Evolutionary conservation across 1,140 invertebrate genomes (phyloP), one percentile per base, ranked within the genome.

Genomic region (Pomacea maculata): DNA sequence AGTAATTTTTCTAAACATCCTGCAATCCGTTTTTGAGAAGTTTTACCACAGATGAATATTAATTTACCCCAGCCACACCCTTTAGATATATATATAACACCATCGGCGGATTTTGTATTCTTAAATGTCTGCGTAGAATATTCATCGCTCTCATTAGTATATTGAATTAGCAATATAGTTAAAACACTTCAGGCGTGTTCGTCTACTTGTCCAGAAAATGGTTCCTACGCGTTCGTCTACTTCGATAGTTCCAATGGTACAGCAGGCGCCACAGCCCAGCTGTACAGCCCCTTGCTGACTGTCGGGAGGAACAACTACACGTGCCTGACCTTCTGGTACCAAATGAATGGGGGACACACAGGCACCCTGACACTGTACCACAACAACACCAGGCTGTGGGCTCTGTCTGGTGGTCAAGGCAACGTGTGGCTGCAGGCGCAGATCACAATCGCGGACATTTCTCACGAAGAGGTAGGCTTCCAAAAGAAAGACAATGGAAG

Each of bases 331-430:
- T 89, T 91, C 81, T 90, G 88, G 88, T 90, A 90, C 83, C 86
- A 89, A 81, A 91, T 91, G 90, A 87, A 88, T 82, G 90, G 90
- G 54, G 82, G 82, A 25, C 84, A 88, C 75, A 83, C 89, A 68
- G 88, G 88, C 70, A 80, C 72, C 2, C 83, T 91, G 71, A 88
- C 91, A 90, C 84, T 92, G 80, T 89, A 92, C 88, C 81, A 72
- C 17, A 75, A 84, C 15, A 84, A 83, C 54, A 79, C 73, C 54
- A 82, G 82, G 8, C 74, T 86, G 45, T 90, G 88, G 88, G 83
- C 80, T 1, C 83, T 78, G 45, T 80, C 76, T 57, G 86, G 86
- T 63, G 82, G 83, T 61, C 89, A 89, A 77, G 88, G 87, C 61
- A 86, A 89, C 80, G 55, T 83, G 74, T 90, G 89, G 89, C 85